phyloP scores from a whole-genome alignment of 2,797 vertebrate genomes.

The Ceryle rudis region DNA sequence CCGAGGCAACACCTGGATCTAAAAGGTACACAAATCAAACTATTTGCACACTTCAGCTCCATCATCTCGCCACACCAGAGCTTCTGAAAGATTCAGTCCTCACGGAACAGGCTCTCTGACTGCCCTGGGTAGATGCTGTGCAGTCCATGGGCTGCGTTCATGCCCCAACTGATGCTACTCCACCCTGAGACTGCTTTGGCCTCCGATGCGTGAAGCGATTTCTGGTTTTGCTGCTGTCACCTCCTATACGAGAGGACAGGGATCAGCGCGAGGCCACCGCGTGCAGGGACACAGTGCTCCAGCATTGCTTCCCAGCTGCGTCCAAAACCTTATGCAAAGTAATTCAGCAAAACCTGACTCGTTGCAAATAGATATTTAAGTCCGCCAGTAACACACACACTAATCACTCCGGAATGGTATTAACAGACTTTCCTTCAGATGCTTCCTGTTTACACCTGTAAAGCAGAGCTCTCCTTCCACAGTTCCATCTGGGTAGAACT shows the following conservation, averaged over 20 bases:
- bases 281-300: not conserved
- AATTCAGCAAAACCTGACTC: not conserved
- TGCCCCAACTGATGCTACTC: not conserved
- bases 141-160: not conserved
- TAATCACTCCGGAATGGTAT: not conserved
- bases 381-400: not conserved
- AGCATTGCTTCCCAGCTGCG: not conserved
- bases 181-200: not conserved
- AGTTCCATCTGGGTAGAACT: too few species aligned
- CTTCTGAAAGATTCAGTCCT: not conserved
- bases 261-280: not conserved
- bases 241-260: not conserved
- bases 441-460: not conserved
- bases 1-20: not conserved
- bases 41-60: not conserved
- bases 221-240: not conserved
- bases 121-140: not conserved
- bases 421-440: not conserved
- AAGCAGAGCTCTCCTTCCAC: not conserved
- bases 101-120: not conserved
- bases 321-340: not conserved
- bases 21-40: not conserved
- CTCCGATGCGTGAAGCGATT: accelerated
- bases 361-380: not conserved
- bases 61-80: not conserved